Base-by-base conservation (phyloP, 2,797 vertebrate genomes). In the Hipposideros larvatus region DNA sequence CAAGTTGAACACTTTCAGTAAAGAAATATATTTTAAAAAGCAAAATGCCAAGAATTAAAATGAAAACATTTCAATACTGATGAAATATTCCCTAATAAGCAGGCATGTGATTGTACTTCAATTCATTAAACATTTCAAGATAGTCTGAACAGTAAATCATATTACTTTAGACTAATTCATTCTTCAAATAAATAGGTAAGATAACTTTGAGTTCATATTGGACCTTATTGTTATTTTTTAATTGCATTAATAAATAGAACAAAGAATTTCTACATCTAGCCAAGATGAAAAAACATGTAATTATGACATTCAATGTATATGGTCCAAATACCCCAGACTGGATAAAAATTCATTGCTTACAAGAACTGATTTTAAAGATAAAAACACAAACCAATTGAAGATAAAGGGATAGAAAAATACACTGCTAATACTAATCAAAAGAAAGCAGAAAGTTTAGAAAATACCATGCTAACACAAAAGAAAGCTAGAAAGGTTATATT, bases 21-120 rank as follows among this genome's bases (percentile, higher is more conserved):
- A 74, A 51, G 26, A 73, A 55, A 88, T 63, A 66, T 3, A 21
- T 79, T n/a, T 55, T 51, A 28, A 51, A 88, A 75, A 41, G 31
- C 70, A 82, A 73, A 91, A 70, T 66, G 74, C 13, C 10, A 70
- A 86, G 26, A 91, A 48, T 83, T 85, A 68, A 92, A 82, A 34
- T 75, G 5, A 87, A 77, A 87, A 51, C 34, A 24, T 85, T 48
- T 75, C 43, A 88, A 71, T 73, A 88, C n/a, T 88, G 26, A 46
- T 78, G 0, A 34, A 68, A 89, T 85, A 57, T 57, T 2, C 11
- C 70, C 10, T 70, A 92, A 77, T 73, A 89, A 34, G n/a, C 6
- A 80, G 26, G 51, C 57, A 88, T 7, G 9, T 80, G 57, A 88
- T 85, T 91, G 41, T 68, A 68, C 7, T 84, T 95, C n/a, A 46